Percentiles rank a stretch among this genome's conserved stretches.
Evolutionary conservation across 2,797 vertebrate species (phyloP).

Genomic region (Jordanella pulchra): DNA sequence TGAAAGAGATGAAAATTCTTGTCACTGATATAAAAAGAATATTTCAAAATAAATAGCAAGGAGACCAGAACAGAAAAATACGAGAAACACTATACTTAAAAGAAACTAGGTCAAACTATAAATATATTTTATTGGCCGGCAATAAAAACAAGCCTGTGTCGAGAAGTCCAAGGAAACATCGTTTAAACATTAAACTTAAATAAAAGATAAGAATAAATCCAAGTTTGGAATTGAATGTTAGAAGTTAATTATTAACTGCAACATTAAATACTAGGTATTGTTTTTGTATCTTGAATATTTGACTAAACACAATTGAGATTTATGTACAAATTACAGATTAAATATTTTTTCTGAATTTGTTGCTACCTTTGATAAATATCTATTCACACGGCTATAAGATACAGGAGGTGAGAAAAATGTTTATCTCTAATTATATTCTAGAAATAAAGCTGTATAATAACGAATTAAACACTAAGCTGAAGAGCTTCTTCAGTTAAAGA

Average conservation of each 20-base stretch:
- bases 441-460: slow-evolving; percentile 5
- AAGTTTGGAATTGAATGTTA: too few species aligned
- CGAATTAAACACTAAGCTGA: slow-evolving; percentile 4
- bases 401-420: background rate
- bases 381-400: background rate
- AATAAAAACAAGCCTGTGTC: background rate
- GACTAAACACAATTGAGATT: background rate
- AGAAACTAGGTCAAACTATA: background rate
- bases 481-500: too few species aligned
- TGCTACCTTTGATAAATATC: background rate
- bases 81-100: background rate
- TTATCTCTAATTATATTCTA: slow-evolving; percentile 23
- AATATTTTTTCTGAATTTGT: background rate
- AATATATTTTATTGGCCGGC: background rate
- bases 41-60: background rate
- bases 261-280: background rate
- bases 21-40: background rate
- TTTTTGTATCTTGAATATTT: background rate
- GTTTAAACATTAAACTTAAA: background rate
- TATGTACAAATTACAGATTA: background rate
- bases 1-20: background rate
- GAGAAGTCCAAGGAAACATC: background rate
- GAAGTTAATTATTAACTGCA: background rate
- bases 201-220: background rate
- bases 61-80: too few species aligned